A percentile compares a stretch with the other conserved stretches of the same genome.
phyloP scores from a whole-genome alignment of 2,888 invertebrate genomes.

The Brenthis ino region DNA sequence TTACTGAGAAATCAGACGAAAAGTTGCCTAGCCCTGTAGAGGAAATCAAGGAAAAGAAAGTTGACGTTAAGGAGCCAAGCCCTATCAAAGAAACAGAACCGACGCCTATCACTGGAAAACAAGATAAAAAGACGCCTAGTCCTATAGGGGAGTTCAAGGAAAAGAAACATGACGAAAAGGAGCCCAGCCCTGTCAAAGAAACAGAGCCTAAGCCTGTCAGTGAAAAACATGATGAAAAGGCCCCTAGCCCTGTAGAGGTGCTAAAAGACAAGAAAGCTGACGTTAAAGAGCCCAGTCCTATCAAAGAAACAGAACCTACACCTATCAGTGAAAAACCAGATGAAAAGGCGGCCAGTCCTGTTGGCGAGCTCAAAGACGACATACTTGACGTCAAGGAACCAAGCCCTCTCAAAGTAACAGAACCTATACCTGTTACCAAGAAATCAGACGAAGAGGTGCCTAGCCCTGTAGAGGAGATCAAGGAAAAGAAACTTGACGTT shows the following conservation, averaged over 20 bases:
- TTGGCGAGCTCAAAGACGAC: not conserved
- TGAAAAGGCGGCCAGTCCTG: not conserved
- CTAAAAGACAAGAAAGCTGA: too few relatives aligned
- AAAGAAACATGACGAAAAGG: slow-evolving; percentile 23
- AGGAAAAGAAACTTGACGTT: too few relatives aligned
- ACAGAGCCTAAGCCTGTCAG: not conserved
- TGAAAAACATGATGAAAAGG: slow-evolving; percentile 26
- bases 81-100: too few relatives aligned
- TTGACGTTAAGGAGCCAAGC: not conserved
- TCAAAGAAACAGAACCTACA: not conserved
- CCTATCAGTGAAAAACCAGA: not conserved
- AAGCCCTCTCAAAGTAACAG: too few relatives aligned
- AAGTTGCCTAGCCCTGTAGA: slow-evolving; percentile 5
- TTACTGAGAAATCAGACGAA: not conserved
- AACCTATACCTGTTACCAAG: too few relatives aligned
- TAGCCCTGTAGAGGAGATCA: too few relatives aligned
- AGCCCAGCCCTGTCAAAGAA: slow-evolving; percentile 1
- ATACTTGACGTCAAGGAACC: too few relatives aligned
- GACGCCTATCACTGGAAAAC: too few relatives aligned
- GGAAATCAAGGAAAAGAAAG: not conserved
- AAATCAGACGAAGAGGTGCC: too few relatives aligned
- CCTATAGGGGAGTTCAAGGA: too few relatives aligned
- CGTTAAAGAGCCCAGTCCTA: slow-evolving; percentile 14
- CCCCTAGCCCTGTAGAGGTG: slow-evolving; percentile 14
- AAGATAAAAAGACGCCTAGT: too few relatives aligned